A percentile compares a stretch with the other conserved stretches of the same genome.
phyloP scores from a whole-genome alignment of 2,888 invertebrate species.

The Camptogramma bilineatum region DNA sequence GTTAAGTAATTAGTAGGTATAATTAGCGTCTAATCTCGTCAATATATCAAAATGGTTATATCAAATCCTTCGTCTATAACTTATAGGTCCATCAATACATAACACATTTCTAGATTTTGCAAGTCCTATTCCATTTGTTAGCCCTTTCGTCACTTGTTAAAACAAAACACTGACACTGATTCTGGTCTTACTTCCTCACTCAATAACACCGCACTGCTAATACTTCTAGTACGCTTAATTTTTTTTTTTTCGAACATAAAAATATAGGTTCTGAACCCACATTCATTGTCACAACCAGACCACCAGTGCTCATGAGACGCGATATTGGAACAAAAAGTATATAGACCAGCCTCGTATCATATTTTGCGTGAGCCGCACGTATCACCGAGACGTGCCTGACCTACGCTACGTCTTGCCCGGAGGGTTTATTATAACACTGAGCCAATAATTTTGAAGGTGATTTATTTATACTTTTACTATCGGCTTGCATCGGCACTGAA shows the following conservation, averaged over 20 bases:
- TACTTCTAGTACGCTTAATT: no score
- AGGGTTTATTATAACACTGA: conserved; percentile 28
- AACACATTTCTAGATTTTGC: no score
- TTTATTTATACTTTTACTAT: conserved; percentile 35
- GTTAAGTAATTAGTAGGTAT: no score
- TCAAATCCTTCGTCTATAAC: no score
- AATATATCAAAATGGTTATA: no score
- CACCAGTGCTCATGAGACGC: conserved; percentile 32
- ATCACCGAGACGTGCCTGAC: conserved; percentile 34
- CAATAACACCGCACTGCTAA: no score
- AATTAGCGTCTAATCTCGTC: no score
- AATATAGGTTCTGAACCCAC: neutral
- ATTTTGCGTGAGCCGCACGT: conserved; percentile 35
- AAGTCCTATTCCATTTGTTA: no score
- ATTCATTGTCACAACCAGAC: neutral
- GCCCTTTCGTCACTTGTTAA: no score
- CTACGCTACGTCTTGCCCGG: conserved; percentile 24
- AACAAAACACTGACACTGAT: no score
- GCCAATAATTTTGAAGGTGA: conserved; percentile 37
- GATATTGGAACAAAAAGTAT: conserved; percentile 40
- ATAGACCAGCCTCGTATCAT: conserved; percentile 38
- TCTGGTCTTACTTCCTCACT: no score
- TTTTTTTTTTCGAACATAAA: neutral
- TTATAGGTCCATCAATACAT: no score
- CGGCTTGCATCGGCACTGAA: conserved; percentile 20